Evolutionary conservation across 2,113 vertebrate genomes (phyloP), one percentile per base, ranked within the genome.

Genomic region (Sprattus sprattus): DNA sequence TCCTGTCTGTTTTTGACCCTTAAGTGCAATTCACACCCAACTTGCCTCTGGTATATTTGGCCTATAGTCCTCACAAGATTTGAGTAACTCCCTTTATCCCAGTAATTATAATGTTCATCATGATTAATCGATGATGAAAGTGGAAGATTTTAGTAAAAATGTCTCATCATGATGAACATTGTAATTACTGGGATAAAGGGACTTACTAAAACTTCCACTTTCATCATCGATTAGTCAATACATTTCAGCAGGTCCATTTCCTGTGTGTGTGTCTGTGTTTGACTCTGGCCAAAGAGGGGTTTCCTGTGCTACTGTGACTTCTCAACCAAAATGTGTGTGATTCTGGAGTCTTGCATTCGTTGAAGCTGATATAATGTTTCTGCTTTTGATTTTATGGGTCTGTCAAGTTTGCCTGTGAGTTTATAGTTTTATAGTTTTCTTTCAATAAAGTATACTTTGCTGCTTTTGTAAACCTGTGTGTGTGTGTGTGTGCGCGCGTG

Each of bases 371-470:
- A 18, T 71, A 13, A 13, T 25, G 20, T 25, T 6, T 64, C 60
- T 64, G 60, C 32, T 39, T 78, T 78, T 78, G 5, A 18, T 78
- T 78, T 25, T 28, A 39, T 10, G 64, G 6, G 8, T 28, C 25
- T 10, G 11, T 32, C 5, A 28, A 28, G 25, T 71, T 2, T 71
- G 64, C 25, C n/a, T 11, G n/a, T 71, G 64, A 44, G 32, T 10
- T 15, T 32, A 5, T 44, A 39, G 10, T 78, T 78, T 16, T 75
- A 32, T 32, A 44, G 32, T 6, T 15, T 32, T 78, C 25, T 78
- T 78, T 78, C 71, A 78, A 78, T 78, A 78, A 78, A 78, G 71
- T 78, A 16, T 39, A 78, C 32, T 32, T 78, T 39, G n/a, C 20
- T 64, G 60, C 39, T 78, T 78, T 78, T 39, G 28, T 39, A 78